These are phyloP conservation scores for Epistrophella euchroma DNA, from an alignment of 2,888 invertebrate species.

Conservation along the genomic window DNA sequence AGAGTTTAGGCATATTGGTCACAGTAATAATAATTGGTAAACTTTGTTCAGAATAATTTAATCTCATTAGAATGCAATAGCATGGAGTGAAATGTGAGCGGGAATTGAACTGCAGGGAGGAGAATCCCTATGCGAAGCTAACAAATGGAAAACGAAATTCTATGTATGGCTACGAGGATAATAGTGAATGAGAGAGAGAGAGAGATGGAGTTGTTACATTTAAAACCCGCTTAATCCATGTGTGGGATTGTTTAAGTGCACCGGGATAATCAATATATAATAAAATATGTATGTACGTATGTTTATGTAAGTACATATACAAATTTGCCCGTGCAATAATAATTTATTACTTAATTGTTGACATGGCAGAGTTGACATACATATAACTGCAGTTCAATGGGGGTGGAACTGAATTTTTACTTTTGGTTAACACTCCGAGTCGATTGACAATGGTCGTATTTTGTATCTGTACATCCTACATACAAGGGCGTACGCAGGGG, in stretches of 20 bases:
- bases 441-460: neutral
- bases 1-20: constrained; percentile 56
- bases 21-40: constrained; percentile 61
- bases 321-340: constrained; percentile 14
- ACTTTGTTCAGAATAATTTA: constrained; percentile 70
- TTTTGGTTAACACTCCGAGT: neutral
- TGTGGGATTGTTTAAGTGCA: constrained; percentile 25
- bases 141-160: neutral
- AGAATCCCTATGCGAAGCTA: neutral
- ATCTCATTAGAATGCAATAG: constrained; percentile 59
- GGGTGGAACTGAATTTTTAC: neutral
- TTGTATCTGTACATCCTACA: too few species aligned
- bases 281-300: neutral
- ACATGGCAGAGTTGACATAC: neutral
- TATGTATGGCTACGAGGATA: neutral
- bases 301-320: neutral
- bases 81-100: neutral
- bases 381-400: neutral
- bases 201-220: neutral
- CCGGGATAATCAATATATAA: constrained; percentile 39
- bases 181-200: neutral
- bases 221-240: constrained; percentile 3
- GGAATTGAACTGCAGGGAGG: neutral
- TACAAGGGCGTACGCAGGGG: too few species aligned
- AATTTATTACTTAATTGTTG: constrained; percentile 54